Evolutionary conservation across 1,140 invertebrate genomes (phyloP), one percentile per base, ranked within the genome.

Genomic region (Zelostemma sp.): DNA sequence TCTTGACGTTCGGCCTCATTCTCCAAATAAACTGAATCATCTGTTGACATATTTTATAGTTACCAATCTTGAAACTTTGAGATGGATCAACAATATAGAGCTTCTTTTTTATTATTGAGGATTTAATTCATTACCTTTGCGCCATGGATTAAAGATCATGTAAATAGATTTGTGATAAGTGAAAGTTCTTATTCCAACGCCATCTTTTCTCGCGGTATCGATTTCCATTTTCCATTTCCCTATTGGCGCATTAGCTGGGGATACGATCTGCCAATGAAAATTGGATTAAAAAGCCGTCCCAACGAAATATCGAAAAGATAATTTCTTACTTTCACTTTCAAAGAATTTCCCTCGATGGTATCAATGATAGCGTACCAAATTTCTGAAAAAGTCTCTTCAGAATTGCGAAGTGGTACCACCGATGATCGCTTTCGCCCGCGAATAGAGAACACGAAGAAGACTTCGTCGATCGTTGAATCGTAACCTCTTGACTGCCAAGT

Each of bases 151-250:
- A 74, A 95, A 86, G 45, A 86, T 76, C 0, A 86, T 17, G 33
- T 86, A 86, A 61, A 86, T 81, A 1, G 80, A 75, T 17, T 81
- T 54, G 0, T 80, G 62, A 11, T 84, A 68, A 0, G 75, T 80
- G 18, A 77, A 86, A 62, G 81, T 84, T 4, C 84, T 67, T 5
- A 82, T 82, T n/a, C 79, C 81, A 14, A 79, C 76, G 33, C 87
- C 86, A 50, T 88, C 87, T 73, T 88, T 88, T 15, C 93, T 85
- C 81, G 92, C 94, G 0, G 94, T 94, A 67, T 96, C 94, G 1
- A 97, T 89, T 21, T 96, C 94, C 58, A 97, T 82, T 40, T 88
- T 89, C 95, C 95, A 97, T 69, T 93, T 90, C 4, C 93, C 95
- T 3, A 97, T 91, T 6, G 93, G 89, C 62, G 92, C 91, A 38